Evolutionary conservation across 2,113 vertebrate genomes (phyloP).

Genomic region (Ibidorhyncha struthersii): DNA sequence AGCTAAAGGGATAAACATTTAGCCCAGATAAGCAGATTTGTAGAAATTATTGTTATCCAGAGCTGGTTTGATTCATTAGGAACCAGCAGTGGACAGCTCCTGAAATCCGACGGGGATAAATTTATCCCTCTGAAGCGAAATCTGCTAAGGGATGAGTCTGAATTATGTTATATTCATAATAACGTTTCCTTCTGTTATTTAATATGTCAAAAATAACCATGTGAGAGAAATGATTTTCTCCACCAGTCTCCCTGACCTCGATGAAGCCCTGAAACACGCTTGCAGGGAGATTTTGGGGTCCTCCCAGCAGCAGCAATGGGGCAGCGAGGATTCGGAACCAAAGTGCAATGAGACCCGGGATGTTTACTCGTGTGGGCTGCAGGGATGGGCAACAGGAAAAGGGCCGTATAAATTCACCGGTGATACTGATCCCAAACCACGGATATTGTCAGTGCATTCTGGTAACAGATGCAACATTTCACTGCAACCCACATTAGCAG

Average conservation of each 20-base stretch:
- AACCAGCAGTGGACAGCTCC: constrained; percentile 25
- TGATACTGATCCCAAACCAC: background rate
- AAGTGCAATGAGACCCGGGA: background rate
- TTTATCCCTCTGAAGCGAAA: constrained; percentile 30
- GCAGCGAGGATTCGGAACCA: background rate
- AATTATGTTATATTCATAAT: constrained; percentile 21
- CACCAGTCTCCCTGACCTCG: background rate
- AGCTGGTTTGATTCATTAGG: constrained; percentile 34
- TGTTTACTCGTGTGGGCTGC: too few species aligned
- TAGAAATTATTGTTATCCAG: constrained; percentile 51
- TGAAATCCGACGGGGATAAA: constrained; percentile 47
- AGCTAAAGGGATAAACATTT: constrained; percentile 54
- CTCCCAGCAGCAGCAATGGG: background rate
- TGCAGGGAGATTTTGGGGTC: background rate
- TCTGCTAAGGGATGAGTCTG: constrained; percentile 25
- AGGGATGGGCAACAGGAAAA: background rate
- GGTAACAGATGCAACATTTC: background rate
- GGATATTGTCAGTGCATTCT: background rate
- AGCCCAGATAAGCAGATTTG: constrained; percentile 58
- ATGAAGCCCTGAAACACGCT: background rate
- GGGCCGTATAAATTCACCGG: fast-evolving
- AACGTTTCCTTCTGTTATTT: constrained; percentile 15
- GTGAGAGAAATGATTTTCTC: background rate
- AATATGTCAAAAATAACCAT: background rate
- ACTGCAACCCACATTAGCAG: fast-evolving